Base-by-base conservation (phyloP, 2,797 vertebrate genomes). In the Hyperoplus lanceolatus region DNA sequence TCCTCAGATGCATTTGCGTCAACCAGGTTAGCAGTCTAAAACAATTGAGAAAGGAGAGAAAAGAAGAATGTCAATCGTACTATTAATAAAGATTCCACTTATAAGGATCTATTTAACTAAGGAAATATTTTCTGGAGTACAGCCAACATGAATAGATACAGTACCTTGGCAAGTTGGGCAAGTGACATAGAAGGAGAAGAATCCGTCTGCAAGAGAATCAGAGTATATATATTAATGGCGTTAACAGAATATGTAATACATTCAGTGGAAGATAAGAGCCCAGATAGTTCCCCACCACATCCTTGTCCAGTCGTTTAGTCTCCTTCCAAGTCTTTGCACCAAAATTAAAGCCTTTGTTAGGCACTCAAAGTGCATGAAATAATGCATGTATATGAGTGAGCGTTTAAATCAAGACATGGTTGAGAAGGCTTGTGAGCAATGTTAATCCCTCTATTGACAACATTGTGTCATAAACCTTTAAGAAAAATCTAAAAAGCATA, bases 1-100 rank as follows among this genome's bases (percentile, higher is more conserved):
- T 99, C 98, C 90, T 99, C 98, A 51, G 98, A 99, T 92, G 98
- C 98, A 94, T 99, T 98, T 87, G 98, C 98, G 92, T 99, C 98
- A 90, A 97, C 98, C 93, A 99, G 96, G 95, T 99, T 99, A 92
- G 98, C 97, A 64, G 98, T 99, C 98, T 99, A 96, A 95, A 96
- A 73, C 2, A 21, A 60, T 71, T 3, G 29, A 49, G 14, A 42
- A 7, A 18, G 16, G 14, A 16, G 16, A 6, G 4, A n/a, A 50
- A 29, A 56, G 16, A 36, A 56, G 8, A 15, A 56, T 8, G 18
- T 66, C 41, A 73, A 46, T 41, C 11, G 29, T 29, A 29, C 29
- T 29, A 29, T 29, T 29, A 29, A 29, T 29, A n/a, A 58, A 16
- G 36, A 14, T 8, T 29, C 29, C 29, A 29, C 29, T 29, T 29